Percentiles rank a stretch among this genome's conserved stretches.
Conservation (phyloP, 35 echinoderm and acorn worm species). For the Ophioderma brevispina region DNA sequence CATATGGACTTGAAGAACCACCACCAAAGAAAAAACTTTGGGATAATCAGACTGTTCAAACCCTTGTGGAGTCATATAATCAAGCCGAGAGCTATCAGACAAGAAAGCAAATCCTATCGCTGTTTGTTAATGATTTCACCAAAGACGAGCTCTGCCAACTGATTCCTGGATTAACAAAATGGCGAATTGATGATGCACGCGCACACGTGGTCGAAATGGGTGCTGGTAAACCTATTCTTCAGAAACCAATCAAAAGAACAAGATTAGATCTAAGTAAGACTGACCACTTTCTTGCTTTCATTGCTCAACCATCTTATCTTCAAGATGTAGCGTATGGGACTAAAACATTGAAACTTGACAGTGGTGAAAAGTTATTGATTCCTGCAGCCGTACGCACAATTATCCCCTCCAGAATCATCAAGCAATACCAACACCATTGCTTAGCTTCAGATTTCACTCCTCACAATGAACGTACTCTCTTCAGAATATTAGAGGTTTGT, state of each 20-base stretch:
- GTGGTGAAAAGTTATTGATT: background rate
- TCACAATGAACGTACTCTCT: background rate
- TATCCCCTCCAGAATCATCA: constrained; percentile 19
- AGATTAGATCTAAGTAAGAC: constrained; percentile 11
- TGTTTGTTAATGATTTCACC: background rate
- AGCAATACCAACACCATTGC: constrained; percentile 8
- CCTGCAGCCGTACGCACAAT: constrained; percentile 27
- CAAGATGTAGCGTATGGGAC: constrained; percentile 45
- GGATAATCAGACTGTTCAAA: constrained; percentile 14
- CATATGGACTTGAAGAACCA: background rate
- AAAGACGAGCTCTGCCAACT: background rate
- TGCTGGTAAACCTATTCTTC: background rate
- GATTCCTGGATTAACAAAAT: background rate
- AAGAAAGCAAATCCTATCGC: constrained; percentile 4
- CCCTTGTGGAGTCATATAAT: constrained; percentile 10
- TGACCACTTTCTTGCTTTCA: constrained; percentile 38
- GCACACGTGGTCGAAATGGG: background rate
- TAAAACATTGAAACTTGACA: constrained; percentile 20
- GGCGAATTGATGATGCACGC: background rate
- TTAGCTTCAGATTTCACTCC: constrained; percentile 17
- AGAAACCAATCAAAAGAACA: background rate
- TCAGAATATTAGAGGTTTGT: too few species aligned
- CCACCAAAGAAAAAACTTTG: constrained; percentile 17
- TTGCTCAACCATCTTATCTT: constrained; percentile 1
- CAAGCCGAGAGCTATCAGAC: background rate